Evolutionary conservation across 2,113 vertebrate species (phyloP).

Genomic region (Spea bombifrons): DNA sequence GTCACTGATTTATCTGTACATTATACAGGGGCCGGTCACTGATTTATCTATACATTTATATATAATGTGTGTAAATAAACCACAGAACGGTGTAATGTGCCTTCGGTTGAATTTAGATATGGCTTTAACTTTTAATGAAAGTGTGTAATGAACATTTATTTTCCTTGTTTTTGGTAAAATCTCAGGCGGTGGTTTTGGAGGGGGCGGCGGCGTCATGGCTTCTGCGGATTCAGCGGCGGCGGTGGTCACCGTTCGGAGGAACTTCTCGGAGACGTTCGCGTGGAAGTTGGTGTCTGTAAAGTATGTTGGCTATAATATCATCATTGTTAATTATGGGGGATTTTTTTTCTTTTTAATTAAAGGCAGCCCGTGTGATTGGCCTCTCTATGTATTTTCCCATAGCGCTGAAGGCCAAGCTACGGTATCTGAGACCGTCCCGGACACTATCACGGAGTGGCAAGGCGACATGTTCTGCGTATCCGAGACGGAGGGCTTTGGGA

Average conservation of each 20-base stretch:
- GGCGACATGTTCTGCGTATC: slow-evolving; percentile 77
- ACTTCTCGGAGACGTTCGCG: slow-evolving; percentile 82
- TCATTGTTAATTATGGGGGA: too few species aligned
- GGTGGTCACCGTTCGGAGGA: slow-evolving; percentile 59
- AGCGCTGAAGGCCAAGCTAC: slow-evolving; percentile 16
- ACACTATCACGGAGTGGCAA: slow-evolving; percentile 82
- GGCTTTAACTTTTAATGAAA: too few species aligned
- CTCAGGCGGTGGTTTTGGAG: not conserved
- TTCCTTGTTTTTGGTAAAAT: too few species aligned
- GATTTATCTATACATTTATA: too few species aligned
- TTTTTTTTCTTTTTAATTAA: too few species aligned
- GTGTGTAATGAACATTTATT: too few species aligned
- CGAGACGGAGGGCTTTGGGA: slow-evolving; percentile 67
- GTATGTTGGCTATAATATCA: slow-evolving; percentile 56
- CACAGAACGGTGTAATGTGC: too few species aligned
- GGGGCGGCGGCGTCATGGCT: not conserved
- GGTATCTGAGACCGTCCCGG: slow-evolving; percentile 59
- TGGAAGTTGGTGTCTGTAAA: slow-evolving; percentile 75
- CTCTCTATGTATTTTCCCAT: not conserved
- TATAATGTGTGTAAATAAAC: too few species aligned
- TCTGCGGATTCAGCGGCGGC: not conserved
- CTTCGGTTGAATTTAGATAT: too few species aligned
- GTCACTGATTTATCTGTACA: too few species aligned
- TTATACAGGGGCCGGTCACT: too few species aligned
- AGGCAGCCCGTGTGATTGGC: too few species aligned